Evolutionary conservation across 2,113 vertebrate genomes (phyloP).

Genomic region (Oxygymnocypris stewartii): DNA sequence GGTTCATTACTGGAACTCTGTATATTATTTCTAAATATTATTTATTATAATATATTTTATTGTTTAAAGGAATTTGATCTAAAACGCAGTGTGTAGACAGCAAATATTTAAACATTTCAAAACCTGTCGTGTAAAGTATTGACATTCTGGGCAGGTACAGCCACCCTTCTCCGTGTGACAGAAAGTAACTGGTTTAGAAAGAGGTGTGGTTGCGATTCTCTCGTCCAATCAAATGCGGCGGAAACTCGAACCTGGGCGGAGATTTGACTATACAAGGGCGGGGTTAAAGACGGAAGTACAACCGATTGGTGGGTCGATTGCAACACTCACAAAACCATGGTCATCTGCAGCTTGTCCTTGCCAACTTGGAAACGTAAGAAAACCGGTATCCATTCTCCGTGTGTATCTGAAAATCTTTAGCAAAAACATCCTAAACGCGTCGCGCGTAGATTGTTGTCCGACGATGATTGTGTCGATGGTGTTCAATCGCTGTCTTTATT

Average conservation of each 20-base stretch:
- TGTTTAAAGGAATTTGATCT: background rate
- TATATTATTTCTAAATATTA: background rate
- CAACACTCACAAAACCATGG: slow-evolving; percentile 78
- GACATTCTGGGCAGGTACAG: slow-evolving; percentile 51
- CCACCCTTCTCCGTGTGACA: slow-evolving; percentile 43
- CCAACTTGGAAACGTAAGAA: slow-evolving; percentile 73
- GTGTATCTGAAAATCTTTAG: slow-evolving; percentile 10
- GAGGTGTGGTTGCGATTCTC: slow-evolving; percentile 51
- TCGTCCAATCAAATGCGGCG: slow-evolving; percentile 60
- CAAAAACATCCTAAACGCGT: slow-evolving; percentile 15
- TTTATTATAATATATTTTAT: background rate
- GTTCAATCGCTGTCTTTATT: slow-evolving; percentile 36
- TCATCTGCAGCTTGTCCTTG: slow-evolving; percentile 60
- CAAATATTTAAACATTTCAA: slow-evolving; percentile 41
- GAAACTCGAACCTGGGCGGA: slow-evolving; percentile 49
- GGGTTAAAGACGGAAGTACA: slow-evolving; percentile 87
- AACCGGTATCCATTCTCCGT: slow-evolving; percentile 59
- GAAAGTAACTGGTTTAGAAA: slow-evolving; percentile 57
- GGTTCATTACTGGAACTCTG: background rate
- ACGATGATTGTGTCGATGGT: slow-evolving; percentile 32
- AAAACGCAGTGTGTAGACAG: background rate
- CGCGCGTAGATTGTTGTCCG: background rate
- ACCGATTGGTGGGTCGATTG: slow-evolving; percentile 91
- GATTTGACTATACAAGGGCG: slow-evolving; percentile 58
- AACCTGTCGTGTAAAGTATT: slow-evolving; percentile 38